Conservation (phyloP, 2,888 invertebrate species). For the Acanthococcus lagerstroemiae region DNA sequence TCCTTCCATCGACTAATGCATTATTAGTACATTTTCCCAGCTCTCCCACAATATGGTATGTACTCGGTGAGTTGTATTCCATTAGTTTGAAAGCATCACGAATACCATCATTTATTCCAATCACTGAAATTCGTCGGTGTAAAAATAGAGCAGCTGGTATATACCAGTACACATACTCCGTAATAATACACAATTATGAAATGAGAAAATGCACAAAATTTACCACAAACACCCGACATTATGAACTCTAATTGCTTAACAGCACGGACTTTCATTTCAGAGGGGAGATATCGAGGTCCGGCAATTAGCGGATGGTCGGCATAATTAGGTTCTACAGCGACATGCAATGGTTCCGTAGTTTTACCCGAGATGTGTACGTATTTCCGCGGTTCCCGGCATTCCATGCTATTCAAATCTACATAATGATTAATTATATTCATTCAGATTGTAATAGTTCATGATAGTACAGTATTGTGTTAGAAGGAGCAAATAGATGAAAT, state of each 20-base stretch:
- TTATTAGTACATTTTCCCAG: slow-evolving; percentile 68
- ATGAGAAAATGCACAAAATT: slow-evolving; percentile 37
- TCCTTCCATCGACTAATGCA: slow-evolving; percentile 58
- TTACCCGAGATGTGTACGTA: slow-evolving; percentile 55
- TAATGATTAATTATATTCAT: not conserved
- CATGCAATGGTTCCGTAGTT: slow-evolving; percentile 49
- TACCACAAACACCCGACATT: slow-evolving; percentile 65
- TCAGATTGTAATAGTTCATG: slow-evolving; percentile 1
- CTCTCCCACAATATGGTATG: slow-evolving; percentile 62
- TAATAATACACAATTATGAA: not conserved
- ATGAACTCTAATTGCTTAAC: slow-evolving; percentile 53
- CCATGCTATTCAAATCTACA: slow-evolving; percentile 61
- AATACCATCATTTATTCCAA: slow-evolving; percentile 62
- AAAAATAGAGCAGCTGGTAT: no score
- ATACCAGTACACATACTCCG: not conserved
- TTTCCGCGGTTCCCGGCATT: slow-evolving; percentile 50
- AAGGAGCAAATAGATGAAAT: slow-evolving; percentile 26
- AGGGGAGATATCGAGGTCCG: slow-evolving; percentile 61
- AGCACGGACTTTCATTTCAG: slow-evolving; percentile 55
- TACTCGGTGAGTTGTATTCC: slow-evolving; percentile 53
- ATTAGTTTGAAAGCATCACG: slow-evolving; percentile 49
- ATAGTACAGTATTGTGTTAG: slow-evolving; percentile 4
- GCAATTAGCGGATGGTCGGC: slow-evolving; percentile 64
- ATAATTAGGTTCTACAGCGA: slow-evolving; percentile 54
- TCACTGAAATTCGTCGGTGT: slow-evolving; percentile 46